Conservation (phyloP, 2,888 invertebrate genomes). For the Peribatodes rhomboidaria region DNA sequence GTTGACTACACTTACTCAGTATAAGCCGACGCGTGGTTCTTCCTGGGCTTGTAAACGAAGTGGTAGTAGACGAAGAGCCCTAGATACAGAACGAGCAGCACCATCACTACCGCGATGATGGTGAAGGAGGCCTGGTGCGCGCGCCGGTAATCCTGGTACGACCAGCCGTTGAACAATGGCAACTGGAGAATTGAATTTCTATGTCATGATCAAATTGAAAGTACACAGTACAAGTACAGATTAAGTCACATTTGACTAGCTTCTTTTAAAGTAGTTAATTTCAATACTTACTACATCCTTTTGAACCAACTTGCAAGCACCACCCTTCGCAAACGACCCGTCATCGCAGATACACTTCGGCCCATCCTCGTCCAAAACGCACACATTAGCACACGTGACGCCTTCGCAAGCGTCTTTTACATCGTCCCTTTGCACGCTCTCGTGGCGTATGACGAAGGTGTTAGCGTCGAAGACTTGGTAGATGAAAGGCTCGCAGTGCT, state of each 20-base stretch:
- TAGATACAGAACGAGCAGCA: constrained; percentile 59
- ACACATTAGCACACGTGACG: constrained; percentile 86
- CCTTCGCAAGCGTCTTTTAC: constrained; percentile 79
- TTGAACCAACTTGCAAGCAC: constrained; percentile 54
- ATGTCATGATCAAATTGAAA: too few relatives aligned
- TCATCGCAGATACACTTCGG: constrained; percentile 85
- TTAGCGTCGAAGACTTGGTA: constrained; percentile 74
- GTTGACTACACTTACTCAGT: constrained; percentile 69
- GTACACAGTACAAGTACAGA: too few relatives aligned
- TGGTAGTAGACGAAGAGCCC: constrained; percentile 65
- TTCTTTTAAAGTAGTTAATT: neutral
- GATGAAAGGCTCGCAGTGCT: constrained; percentile 75
- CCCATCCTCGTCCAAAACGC: constrained; percentile 79
- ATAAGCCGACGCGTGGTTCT: constrained; percentile 51
- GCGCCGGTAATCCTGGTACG: constrained; percentile 51
- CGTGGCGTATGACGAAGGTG: constrained; percentile 66
- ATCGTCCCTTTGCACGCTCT: constrained; percentile 64
- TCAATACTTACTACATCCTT: constrained; percentile 55
- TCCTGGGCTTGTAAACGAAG: constrained; percentile 56
- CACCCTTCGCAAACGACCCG: constrained; percentile 65
- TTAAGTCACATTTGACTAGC: too few relatives aligned
- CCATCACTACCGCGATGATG: constrained; percentile 53
- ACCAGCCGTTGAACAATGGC: constrained; percentile 70
- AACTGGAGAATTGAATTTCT: constrained; percentile 55
- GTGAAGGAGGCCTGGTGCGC: constrained; percentile 55